Conservation (phyloP, 2,888 invertebrate species). For the Zhengitettix transpicula region DNA sequence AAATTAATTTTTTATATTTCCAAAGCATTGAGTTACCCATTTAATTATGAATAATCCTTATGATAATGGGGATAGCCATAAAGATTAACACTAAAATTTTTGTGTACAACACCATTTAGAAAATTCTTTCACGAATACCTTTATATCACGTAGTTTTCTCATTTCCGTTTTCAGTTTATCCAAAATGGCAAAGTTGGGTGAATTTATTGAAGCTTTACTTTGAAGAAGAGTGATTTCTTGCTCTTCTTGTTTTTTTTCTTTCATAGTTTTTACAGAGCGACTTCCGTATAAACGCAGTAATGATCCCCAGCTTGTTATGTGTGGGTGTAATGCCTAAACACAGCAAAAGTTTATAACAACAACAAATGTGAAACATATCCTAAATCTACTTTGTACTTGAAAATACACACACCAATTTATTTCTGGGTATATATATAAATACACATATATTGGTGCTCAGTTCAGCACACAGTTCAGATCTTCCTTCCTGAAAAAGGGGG, state of each 20-base stretch:
- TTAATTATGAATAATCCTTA: too few relatives aligned
- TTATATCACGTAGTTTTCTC: slow-evolving; percentile 51
- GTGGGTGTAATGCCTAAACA: slow-evolving; percentile 72
- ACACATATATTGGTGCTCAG: too few relatives aligned
- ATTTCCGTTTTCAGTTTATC: slow-evolving; percentile 72
- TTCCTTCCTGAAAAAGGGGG: too few relatives aligned
- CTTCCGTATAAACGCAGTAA: slow-evolving; percentile 84
- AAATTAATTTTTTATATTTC: too few relatives aligned
- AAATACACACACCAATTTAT: too few relatives aligned
- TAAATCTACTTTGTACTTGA: too few relatives aligned
- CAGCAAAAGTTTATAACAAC: slow-evolving; percentile 1
- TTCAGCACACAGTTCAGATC: too few relatives aligned
- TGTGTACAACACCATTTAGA: background rate
- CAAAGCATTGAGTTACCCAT: too few relatives aligned
- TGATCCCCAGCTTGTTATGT: slow-evolving; percentile 89
- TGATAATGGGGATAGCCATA: too few relatives aligned
- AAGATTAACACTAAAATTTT: too few relatives aligned
- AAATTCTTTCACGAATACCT: too few relatives aligned
- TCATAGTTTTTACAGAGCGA: slow-evolving; percentile 74
- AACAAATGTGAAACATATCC: background rate
- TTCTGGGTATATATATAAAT: too few relatives aligned
- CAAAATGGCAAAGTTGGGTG: slow-evolving; percentile 80
- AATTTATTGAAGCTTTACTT: slow-evolving; percentile 73
- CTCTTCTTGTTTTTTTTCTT: slow-evolving; percentile 82
- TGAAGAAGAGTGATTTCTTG: slow-evolving; percentile 84